phyloP scores from a whole-genome alignment of 2,888 invertebrate species.

The Conops quadrifasciatus region DNA sequence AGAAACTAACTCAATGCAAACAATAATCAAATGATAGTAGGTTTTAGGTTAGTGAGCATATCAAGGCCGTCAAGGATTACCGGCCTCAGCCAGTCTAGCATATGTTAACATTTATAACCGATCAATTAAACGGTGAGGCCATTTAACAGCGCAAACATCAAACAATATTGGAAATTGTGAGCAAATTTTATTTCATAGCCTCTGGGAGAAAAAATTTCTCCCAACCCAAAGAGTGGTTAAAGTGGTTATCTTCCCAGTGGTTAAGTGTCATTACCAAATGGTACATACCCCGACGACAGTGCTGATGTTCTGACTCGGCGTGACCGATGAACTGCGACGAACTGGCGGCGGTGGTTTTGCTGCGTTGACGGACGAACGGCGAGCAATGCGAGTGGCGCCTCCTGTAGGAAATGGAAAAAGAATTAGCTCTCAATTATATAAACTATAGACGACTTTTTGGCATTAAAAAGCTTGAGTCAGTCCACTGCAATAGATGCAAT shows the following conservation, averaged over 20 bases:
- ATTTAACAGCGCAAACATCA: too few species aligned
- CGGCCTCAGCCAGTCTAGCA: background rate
- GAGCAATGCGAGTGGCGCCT: slow-evolving; percentile 62
- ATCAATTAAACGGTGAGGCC: too few species aligned
- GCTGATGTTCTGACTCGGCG: slow-evolving; percentile 60
- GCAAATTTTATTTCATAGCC: too few species aligned
- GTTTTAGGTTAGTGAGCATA: too few species aligned
- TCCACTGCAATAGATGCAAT: slow-evolving; percentile 20
- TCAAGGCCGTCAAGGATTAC: too few species aligned
- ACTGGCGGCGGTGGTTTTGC: slow-evolving; percentile 84
- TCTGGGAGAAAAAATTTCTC: too few species aligned
- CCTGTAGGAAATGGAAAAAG: slow-evolving; percentile 40
- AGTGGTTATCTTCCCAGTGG: too few species aligned
- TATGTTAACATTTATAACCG: slow-evolving; percentile 1
- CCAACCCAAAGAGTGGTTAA: too few species aligned
- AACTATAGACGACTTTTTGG: too few species aligned
- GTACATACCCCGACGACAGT: slow-evolving; percentile 58
- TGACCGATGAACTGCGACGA: slow-evolving; percentile 77
- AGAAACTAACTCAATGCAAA: slow-evolving; percentile 30
- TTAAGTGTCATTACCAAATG: too few species aligned
- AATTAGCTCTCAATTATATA: slow-evolving; percentile 4
- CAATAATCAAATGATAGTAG: slow-evolving; percentile 5
- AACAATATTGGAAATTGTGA: too few species aligned
- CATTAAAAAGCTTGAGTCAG: slow-evolving; percentile 10
- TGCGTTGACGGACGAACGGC: slow-evolving; percentile 64